These are phyloP conservation scores for Dallia pectoralis DNA, from an alignment of 2,797 vertebrate species.

Conservation along the genomic window DNA sequence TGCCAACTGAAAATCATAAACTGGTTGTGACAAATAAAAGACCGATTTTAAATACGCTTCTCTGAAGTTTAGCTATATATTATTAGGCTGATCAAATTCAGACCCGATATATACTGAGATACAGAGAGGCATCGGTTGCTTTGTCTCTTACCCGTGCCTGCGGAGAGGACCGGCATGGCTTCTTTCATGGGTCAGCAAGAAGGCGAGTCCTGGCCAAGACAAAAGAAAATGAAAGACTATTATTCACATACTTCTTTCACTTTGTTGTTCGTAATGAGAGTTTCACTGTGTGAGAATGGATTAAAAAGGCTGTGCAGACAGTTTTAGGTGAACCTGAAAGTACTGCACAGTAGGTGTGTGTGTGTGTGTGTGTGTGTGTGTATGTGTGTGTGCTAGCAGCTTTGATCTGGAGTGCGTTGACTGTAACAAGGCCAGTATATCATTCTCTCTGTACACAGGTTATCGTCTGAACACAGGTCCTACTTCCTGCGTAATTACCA, in stretches of 20 bases:
- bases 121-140: not conserved
- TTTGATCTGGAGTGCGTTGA: not conserved
- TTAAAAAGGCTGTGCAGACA: not conserved
- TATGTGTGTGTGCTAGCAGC: not conserved
- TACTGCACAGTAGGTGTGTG: slow-evolving; percentile 1
- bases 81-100: too few relatives aligned
- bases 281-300: not conserved
- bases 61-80: too few relatives aligned
- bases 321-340: not conserved
- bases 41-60: too few relatives aligned
- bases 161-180: slow-evolving; percentile 92
- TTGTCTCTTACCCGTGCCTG: slow-evolving; percentile 82
- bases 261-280: not conserved
- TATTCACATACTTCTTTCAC: not conserved
- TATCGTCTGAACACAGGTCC: not conserved
- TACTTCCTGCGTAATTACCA: not conserved
- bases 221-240: not conserved
- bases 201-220: slow-evolving; percentile 46
- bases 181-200: slow-evolving; percentile 73
- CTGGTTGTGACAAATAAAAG: too few relatives aligned
- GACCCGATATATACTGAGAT: not conserved
- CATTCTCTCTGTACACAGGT: not conserved
- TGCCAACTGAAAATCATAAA: too few relatives aligned
- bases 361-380: slow-evolving; percentile 6
- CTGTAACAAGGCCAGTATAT: not conserved